Percentiles rank a stretch among this genome's conserved stretches.
These are phyloP conservation scores for Dolichotis patagonum DNA, from an alignment of 2,113 vertebrate species.

Conservation along the genomic window DNA sequence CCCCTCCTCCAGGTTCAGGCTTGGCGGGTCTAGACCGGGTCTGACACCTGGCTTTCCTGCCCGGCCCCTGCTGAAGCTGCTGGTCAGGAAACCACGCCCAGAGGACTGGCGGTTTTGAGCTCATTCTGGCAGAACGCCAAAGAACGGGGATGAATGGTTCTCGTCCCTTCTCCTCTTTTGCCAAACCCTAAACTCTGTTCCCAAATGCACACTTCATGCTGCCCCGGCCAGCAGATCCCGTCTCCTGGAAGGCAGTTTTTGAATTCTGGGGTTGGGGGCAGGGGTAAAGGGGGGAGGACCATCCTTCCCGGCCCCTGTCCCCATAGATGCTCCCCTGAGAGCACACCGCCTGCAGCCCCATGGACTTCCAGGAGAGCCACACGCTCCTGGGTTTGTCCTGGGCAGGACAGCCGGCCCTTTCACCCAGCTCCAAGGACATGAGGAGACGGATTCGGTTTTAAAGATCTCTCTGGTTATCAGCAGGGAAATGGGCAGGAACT, in stretches of 20 bases:
- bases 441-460: neutral
- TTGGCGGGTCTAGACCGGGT: neutral
- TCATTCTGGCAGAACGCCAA: neutral
- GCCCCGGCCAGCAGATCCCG: neutral
- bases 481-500: neutral
- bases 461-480: neutral
- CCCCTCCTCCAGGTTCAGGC: neutral
- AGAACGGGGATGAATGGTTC: neutral
- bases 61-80: neutral
- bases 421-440: neutral
- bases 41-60: neutral
- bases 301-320: neutral
- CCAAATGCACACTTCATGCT: no score
- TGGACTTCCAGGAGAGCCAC: neutral
- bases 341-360: neutral
- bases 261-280: neutral
- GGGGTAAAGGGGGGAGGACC: no score
- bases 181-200: neutral
- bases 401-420: neutral
- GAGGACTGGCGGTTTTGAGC: neutral
- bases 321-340: neutral
- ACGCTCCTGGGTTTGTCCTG: neutral
- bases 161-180: neutral
- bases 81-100: neutral
- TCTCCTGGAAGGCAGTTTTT: slow-evolving; percentile 20